A percentile compares a stretch with the other conserved stretches of the same genome.
Conservation (phyloP, 2,113 vertebrate genomes). For the Fulmarus glacialis region DNA sequence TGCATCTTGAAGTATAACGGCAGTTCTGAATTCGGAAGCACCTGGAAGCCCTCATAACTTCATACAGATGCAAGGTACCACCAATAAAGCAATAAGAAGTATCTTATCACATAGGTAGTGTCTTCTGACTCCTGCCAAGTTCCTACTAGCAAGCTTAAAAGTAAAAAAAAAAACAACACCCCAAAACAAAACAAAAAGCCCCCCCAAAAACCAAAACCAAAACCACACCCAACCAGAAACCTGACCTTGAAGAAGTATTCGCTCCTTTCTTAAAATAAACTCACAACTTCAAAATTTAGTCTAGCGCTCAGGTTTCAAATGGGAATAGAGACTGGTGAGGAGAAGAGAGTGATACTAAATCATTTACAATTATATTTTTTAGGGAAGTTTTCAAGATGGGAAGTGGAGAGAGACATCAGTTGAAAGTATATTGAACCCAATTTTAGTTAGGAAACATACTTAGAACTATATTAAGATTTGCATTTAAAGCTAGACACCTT, state of each 20-base stretch:
- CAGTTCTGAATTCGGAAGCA: not conserved
- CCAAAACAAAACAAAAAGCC: not conserved
- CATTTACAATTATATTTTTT: not conserved
- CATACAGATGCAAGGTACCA: not conserved
- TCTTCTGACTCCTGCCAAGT: not conserved
- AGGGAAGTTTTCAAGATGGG: not conserved
- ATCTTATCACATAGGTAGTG: not conserved
- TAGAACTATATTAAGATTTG: not conserved
- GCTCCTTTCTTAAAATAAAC: not conserved
- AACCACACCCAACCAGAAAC: not conserved
- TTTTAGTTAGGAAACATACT: not conserved
- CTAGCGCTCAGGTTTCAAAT: not conserved
- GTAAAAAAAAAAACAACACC: not conserved
- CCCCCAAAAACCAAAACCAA: not conserved
- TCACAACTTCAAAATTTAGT: not conserved
- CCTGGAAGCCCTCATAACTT: not conserved
- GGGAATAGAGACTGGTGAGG: not conserved
- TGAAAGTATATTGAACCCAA: not conserved
- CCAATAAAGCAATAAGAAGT: not conserved
- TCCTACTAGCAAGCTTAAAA: not conserved
- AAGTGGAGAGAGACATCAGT: not conserved
- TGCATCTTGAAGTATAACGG: not conserved
- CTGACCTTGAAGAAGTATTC: not conserved
- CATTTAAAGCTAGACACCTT: not conserved
- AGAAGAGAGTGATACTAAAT: not conserved